A percentile compares a stretch with the other conserved stretches of the same genome.
These are phyloP conservation scores for Aproaerema taeniolella DNA, from an alignment of 2,888 invertebrate genomes.

Conservation along the genomic window DNA sequence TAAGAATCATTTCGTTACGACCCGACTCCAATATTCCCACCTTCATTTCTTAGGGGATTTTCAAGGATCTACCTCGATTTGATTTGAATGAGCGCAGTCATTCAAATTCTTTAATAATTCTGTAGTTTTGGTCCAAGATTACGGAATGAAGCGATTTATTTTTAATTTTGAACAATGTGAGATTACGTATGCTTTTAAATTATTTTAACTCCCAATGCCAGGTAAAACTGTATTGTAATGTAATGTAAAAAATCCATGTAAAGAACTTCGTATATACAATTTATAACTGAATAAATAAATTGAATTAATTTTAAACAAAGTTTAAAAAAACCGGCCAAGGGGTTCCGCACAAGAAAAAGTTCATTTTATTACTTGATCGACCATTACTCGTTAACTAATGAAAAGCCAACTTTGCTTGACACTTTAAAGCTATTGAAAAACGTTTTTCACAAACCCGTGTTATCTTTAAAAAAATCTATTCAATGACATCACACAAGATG, in stretches of 20 bases:
- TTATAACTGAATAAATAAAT: neutral
- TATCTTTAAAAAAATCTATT: no score
- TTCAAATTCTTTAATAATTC: conserved; percentile 47
- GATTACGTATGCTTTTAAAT: neutral
- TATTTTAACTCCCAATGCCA: neutral
- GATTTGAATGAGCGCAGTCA: conserved; percentile 39
- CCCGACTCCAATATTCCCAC: conserved; percentile 27
- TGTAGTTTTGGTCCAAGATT: conserved; percentile 13
- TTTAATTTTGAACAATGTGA: neutral
- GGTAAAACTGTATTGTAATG: no score
- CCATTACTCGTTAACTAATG: no score
- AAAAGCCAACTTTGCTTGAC: no score
- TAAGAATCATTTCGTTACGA: conserved; percentile 34
- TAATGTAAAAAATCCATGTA: no score
- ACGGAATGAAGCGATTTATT: neutral
- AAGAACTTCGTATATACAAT: neutral
- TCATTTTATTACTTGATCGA: no score
- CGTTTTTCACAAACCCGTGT: no score
- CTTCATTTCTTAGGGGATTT: conserved; percentile 37
- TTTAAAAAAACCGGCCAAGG: neutral
- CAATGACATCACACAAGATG: no score
- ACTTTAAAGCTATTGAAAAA: no score
- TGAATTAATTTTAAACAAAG: neutral
- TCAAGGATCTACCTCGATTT: conserved; percentile 38
- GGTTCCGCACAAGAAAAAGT: no score